Conservation (phyloP, 2,888 invertebrate genomes). For the Tipula confusa region DNA sequence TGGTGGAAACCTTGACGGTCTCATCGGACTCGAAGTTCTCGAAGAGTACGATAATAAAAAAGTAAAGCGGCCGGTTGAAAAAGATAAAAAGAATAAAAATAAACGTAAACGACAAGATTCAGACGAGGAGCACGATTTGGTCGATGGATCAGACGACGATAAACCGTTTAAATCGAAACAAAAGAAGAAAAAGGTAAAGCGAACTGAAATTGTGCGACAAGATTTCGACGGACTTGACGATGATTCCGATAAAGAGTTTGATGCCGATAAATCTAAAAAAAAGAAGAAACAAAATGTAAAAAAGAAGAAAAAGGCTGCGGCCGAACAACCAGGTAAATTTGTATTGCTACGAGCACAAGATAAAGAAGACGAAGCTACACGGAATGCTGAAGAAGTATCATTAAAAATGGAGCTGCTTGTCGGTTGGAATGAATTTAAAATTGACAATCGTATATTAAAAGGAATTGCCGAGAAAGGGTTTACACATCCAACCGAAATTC, state of each 20-base stretch:
- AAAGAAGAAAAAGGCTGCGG: no score
- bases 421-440: conserved; percentile 37
- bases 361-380: conserved; percentile 36
- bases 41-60: conserved; percentile 56
- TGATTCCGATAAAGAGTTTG: no score
- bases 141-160: conserved; percentile 34
- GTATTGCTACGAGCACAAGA: conserved; percentile 42
- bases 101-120: background rate
- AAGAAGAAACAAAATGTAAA: no score
- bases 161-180: conserved; percentile 35
- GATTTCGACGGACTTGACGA: no score
- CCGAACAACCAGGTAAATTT: conserved; percentile 38
- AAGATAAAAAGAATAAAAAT: conserved; percentile 30
- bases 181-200: conserved; percentile 34
- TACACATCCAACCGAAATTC: conserved; percentile 82
- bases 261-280: no score
- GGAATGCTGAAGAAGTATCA: background rate
- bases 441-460: conserved; percentile 61
- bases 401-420: background rate
- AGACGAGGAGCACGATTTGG: background rate
- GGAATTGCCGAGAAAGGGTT: conserved; percentile 75
- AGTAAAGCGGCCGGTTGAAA: conserved; percentile 43
- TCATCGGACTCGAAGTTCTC: conserved; percentile 75
- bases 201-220: conserved; percentile 34
- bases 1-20: conserved; percentile 57